These are phyloP conservation scores for Pyxicephalus adspersus DNA, from an alignment of 2,113 vertebrate genomes.

Conservation along the genomic window DNA sequence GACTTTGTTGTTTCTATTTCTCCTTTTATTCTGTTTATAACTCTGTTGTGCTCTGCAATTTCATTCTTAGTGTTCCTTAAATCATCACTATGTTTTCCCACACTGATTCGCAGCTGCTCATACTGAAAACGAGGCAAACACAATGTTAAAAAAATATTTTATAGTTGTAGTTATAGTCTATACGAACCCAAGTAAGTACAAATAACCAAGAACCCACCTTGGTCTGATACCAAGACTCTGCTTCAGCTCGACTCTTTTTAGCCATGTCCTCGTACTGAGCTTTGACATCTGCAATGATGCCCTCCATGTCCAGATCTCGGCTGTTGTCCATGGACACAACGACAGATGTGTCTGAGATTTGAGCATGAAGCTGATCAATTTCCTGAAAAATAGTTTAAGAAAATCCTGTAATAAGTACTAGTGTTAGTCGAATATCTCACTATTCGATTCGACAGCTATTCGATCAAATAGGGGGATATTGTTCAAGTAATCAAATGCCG, in stretches of 20 bases:
- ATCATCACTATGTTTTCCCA: conserved; percentile 79
- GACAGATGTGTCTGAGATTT: conserved; percentile 80
- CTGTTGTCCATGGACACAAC: conserved; percentile 79
- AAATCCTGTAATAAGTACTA: no score
- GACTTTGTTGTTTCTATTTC: conserved; percentile 86
- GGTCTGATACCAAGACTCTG: conserved; percentile 78
- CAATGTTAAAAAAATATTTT: background rate
- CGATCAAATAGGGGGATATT: no score
- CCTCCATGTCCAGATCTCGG: conserved; percentile 75
- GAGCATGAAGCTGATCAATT: conserved; percentile 71
- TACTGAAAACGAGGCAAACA: conserved; percentile 66
- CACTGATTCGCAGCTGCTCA: conserved; percentile 81
- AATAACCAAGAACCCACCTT: conserved; percentile 66
- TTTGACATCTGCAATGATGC: conserved; percentile 77
- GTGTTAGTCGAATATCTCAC: no score
- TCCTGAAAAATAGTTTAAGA: conserved; percentile 68
- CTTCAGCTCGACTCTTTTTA: conserved; percentile 72
- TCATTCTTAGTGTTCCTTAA: conserved; percentile 83
- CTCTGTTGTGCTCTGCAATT: conserved; percentile 83
- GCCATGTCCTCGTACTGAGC: conserved; percentile 79
- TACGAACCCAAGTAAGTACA: background rate
- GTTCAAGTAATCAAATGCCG: no score
- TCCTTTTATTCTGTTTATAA: conserved; percentile 80
- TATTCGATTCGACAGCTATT: no score
- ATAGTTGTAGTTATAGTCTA: background rate